Evolutionary conservation across 2,797 vertebrate species (phyloP).

Genomic region (Syngnathus rostellatus): DNA sequence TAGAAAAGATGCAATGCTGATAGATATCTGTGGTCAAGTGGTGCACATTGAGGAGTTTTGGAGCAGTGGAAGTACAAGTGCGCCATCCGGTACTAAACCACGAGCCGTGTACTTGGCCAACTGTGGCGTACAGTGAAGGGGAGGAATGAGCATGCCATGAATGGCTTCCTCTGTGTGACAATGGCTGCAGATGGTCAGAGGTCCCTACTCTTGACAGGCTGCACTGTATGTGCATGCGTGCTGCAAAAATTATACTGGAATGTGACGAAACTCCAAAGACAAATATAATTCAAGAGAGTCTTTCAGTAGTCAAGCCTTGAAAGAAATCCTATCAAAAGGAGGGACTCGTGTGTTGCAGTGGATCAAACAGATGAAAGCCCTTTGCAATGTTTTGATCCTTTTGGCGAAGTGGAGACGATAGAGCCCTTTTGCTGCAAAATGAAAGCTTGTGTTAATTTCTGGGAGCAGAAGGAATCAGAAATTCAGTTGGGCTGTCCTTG

Average conservation of each 20-base stretch:
- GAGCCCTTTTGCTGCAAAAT: neutral
- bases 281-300: conserved; percentile 56
- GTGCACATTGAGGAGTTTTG: conserved; percentile 32
- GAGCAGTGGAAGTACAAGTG: conserved; percentile 35
- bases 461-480: neutral
- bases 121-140: conserved; percentile 49
- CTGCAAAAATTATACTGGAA: conserved; percentile 66
- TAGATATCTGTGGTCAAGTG: conserved; percentile 29
- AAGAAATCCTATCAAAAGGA: conserved; percentile 63
- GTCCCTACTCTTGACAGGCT: conserved; percentile 39
- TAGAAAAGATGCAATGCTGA: neutral
- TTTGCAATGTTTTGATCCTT: conserved; percentile 54
- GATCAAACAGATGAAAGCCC: conserved; percentile 60
- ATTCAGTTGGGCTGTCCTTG: neutral
- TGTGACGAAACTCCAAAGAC: conserved; percentile 65
- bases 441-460: neutral
- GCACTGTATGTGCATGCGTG: conserved; percentile 21
- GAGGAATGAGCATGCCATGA: conserved; percentile 65
- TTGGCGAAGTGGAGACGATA: conserved; percentile 33
- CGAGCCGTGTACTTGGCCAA: conserved; percentile 41
- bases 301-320: conserved; percentile 41
- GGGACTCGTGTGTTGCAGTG: conserved; percentile 35
- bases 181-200: conserved; percentile 58
- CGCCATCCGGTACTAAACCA: conserved; percentile 46
- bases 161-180: conserved; percentile 66